Evolutionary conservation across 2,888 invertebrate genomes (phyloP).

Genomic region (Ochropleura plecta): DNA sequence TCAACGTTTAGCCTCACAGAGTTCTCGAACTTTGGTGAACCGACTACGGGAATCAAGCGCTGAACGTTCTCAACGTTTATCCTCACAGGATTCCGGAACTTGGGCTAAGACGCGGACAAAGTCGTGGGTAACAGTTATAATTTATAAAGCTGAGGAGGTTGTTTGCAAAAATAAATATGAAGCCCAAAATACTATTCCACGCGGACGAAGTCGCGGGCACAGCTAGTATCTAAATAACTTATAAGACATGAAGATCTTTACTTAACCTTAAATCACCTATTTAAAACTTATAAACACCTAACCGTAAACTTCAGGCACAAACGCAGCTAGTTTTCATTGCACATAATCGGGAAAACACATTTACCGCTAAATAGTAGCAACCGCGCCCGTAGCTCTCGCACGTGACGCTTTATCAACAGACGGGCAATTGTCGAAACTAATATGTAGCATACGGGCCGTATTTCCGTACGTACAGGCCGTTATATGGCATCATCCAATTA

Average conservation of each 20-base stretch:
- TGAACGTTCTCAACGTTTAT: too few relatives aligned
- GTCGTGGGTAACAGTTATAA: too few relatives aligned
- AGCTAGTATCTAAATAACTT: too few relatives aligned
- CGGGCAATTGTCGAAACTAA: conserved; percentile 72
- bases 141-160: too few relatives aligned
- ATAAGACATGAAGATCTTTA: neutral
- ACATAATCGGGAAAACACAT: conserved; percentile 36
- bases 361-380: conserved; percentile 53
- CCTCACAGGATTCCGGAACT: too few relatives aligned
- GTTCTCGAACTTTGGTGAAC: too few relatives aligned
- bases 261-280: neutral
- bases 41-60: too few relatives aligned
- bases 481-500: conserved; percentile 79
- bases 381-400: conserved; percentile 50
- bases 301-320: neutral
- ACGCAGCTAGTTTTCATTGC: conserved; percentile 17
- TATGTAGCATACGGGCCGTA: conserved; percentile 65
- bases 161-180: too few relatives aligned
- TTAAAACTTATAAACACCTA: neutral
- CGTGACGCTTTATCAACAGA: conserved; percentile 66
- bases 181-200: too few relatives aligned
- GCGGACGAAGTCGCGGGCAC: too few relatives aligned
- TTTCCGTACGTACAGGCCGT: conserved; percentile 60
- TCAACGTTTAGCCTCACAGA: too few relatives aligned
- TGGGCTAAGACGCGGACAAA: too few relatives aligned